A percentile compares a stretch with the other conserved stretches of the same genome.
These are phyloP conservation scores for Rhipidura dahli DNA, from an alignment of 2,113 vertebrate species.

Conservation along the genomic window DNA sequence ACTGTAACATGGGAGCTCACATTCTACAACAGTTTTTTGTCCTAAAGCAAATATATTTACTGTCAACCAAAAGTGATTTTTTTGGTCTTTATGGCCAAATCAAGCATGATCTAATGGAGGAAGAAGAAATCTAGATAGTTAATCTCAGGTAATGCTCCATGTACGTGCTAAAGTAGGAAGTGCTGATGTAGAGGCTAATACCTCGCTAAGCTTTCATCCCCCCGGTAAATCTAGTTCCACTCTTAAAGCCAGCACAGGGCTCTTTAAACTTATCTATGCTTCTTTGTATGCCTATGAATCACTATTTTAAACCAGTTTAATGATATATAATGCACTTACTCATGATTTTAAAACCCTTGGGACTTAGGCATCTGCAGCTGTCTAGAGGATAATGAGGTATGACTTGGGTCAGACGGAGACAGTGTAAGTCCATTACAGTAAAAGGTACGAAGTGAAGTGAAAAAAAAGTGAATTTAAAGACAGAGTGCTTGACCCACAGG, in stretches of 20 bases:
- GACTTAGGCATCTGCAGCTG: background rate
- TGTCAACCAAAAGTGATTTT: background rate
- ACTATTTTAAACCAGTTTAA: background rate
- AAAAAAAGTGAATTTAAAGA: conserved; percentile 22
- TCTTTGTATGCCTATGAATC: background rate
- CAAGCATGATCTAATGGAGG: background rate
- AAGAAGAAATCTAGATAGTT: background rate
- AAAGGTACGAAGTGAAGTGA: background rate
- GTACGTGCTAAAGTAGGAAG: background rate
- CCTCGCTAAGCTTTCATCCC: background rate
- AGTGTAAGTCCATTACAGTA: background rate
- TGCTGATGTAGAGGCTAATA: background rate
- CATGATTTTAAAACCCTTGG: background rate
- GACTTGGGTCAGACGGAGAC: background rate
- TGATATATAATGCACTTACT: background rate
- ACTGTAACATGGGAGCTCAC: background rate
- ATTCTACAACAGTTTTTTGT: background rate
- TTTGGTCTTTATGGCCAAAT: background rate
- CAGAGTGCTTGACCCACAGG: background rate
- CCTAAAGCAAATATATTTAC: background rate
- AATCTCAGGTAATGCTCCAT: background rate
- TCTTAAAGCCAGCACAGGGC: background rate
- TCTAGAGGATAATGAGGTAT: background rate
- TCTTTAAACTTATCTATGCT: background rate
- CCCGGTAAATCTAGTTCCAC: background rate